Base-by-base conservation (phyloP, 35 echinoderm and acorn worm species). In the Strongylocentrotus purpuratus region DNA sequence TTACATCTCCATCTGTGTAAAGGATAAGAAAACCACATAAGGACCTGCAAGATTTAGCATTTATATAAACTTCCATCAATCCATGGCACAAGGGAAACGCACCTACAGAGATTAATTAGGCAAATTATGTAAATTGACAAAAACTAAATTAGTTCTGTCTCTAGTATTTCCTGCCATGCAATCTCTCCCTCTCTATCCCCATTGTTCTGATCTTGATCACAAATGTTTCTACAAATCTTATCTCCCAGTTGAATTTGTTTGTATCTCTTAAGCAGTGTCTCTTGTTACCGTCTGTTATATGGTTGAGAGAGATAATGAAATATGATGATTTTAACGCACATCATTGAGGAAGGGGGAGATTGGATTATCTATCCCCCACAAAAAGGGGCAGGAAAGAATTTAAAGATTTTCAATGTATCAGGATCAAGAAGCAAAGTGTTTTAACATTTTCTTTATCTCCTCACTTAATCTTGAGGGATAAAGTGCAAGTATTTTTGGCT, bases 401-500 rank as follows among this genome's bases (percentile, higher is more conserved):
- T 78, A 8, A 28, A 78, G 65, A 78, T 78, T 78, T 28, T 55
- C 20, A 7, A 28, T 78, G 22, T 28, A 78, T 78, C 22, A 78
- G 18, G 61, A 70, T 70, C 18, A 70, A 10, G 50, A 8, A n/a
- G 35, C 35, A 41, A 41, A 59, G 52, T 78, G 18, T n/a, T 18
- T 78, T 78, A 28, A n/a, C 65, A 59, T 78, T 78, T 78, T 28
- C 25, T n/a, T 78, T n/a, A 78, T 78, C 65, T 78, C 65, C 3
- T 78, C 65, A 78, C 65, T 78, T 78, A 78, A 78, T 78, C 65
- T 78, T 22, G 3, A 78, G 25, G 65, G 65, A 78, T 78, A 78
- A 78, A 78, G 65, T 78, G 65, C 65, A 78, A 78, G 65, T 78
- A 78, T 78, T 78, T 78, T 78, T 78, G 65, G 65, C 65, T 78